A percentile compares a stretch with the other conserved stretches of the same genome.
phyloP scores from a whole-genome alignment of 2,797 vertebrate species.

The Crax fasciolata region DNA sequence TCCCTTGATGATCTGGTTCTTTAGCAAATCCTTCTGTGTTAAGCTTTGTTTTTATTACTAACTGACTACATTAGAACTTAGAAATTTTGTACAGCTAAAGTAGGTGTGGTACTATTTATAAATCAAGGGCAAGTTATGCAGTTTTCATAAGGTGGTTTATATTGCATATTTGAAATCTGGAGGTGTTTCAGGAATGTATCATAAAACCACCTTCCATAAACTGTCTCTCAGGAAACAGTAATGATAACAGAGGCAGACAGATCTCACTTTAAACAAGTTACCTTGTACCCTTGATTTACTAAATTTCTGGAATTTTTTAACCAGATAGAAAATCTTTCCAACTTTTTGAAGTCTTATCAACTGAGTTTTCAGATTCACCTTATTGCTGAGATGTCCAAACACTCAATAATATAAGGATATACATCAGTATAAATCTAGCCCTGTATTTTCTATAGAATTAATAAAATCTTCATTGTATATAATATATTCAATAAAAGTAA shows the following conservation, averaged over 20 bases:
- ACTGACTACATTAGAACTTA: slow-evolving; percentile 59
- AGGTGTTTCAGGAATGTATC: slow-evolving; percentile 86
- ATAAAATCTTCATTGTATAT: slow-evolving; percentile 18
- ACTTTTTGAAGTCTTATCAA: slow-evolving; percentile 79
- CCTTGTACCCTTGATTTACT: slow-evolving; percentile 73
- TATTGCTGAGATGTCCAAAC: slow-evolving; percentile 27
- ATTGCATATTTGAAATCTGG: slow-evolving; percentile 85
- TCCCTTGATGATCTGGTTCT: slow-evolving; percentile 60
- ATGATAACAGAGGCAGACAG: slow-evolving; percentile 82
- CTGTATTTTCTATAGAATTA: slow-evolving; percentile 17
- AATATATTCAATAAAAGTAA: slow-evolving; percentile 1
- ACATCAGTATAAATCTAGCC: not conserved
- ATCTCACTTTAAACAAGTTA: slow-evolving; percentile 80
- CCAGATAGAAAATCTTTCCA: slow-evolving; percentile 62
- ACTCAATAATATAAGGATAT: slow-evolving; percentile 15
- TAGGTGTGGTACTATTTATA: slow-evolving; percentile 81
- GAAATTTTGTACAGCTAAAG: slow-evolving; percentile 59
- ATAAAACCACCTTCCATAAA: slow-evolving; percentile 86
- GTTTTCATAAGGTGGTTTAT: slow-evolving; percentile 83
- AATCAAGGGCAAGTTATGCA: slow-evolving; percentile 74
- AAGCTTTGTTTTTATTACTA: slow-evolving; percentile 61
- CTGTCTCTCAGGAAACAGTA: slow-evolving; percentile 81
- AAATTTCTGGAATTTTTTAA: slow-evolving; percentile 77
- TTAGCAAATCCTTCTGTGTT: slow-evolving; percentile 57
- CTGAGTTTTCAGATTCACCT: slow-evolving; percentile 61